A percentile compares a stretch with the other conserved stretches of the same genome.
These are phyloP conservation scores for Hipposideros larvatus DNA, from an alignment of 2,797 vertebrate genomes.

Conservation along the genomic window DNA sequence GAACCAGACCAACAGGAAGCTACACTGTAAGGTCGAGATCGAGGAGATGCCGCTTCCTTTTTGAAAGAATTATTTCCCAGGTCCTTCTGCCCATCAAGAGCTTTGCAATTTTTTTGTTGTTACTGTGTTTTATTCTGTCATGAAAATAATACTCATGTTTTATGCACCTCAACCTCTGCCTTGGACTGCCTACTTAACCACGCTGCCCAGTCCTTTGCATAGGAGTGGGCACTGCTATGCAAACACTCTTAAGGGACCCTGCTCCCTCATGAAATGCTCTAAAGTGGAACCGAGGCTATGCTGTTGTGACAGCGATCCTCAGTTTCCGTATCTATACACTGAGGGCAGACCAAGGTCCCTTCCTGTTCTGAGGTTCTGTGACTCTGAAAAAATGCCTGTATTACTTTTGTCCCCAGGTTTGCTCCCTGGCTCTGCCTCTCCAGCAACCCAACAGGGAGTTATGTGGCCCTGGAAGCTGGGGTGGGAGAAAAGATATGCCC, in stretches of 20 bases:
- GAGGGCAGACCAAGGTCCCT: neutral
- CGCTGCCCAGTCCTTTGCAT: neutral
- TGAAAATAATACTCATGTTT: slow-evolving; percentile 12
- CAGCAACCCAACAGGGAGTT: neutral
- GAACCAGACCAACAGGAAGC: neutral
- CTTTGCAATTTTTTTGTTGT: neutral
- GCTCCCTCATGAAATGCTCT: slow-evolving; percentile 6
- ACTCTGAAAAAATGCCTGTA: slow-evolving; percentile 34
- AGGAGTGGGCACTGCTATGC: neutral
- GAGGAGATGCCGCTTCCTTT: slow-evolving; percentile 33
- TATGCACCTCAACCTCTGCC: neutral
- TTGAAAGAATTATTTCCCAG: slow-evolving; percentile 43
- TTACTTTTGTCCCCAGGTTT: neutral
- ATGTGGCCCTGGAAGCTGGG: neutral
- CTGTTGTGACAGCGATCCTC: neutral
- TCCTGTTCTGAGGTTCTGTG: neutral
- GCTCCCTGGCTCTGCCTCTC: neutral
- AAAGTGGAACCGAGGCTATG: neutral
- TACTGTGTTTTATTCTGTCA: slow-evolving; percentile 6
- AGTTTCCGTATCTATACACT: neutral
- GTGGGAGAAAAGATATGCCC: neutral
- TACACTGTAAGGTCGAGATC: neutral
- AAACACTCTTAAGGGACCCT: neutral
- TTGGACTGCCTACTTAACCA: neutral
- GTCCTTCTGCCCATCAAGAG: slow-evolving; percentile 13